Conservation (phyloP, 2,888 invertebrate genomes). For the Gibbula magus region DNA sequence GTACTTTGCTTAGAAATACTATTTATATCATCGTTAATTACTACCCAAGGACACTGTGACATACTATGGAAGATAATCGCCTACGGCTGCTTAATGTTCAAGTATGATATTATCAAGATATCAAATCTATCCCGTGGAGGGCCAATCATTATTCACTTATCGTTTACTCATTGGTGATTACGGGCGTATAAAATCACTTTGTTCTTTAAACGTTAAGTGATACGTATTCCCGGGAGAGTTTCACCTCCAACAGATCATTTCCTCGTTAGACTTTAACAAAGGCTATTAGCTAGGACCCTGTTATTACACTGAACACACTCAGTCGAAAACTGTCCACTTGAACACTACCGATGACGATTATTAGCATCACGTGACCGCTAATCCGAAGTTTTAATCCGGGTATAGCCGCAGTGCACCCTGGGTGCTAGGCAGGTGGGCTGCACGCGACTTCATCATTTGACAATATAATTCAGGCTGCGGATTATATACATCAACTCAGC, state of each 20-base stretch:
- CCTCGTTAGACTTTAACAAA: slow-evolving; percentile 8
- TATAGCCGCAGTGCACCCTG: background rate
- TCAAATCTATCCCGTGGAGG: too few relatives aligned
- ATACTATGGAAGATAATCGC: too few relatives aligned
- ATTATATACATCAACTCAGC: slow-evolving; percentile 4
- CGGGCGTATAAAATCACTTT: too few relatives aligned
- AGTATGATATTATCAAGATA: too few relatives aligned
- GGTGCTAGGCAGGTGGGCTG: slow-evolving; percentile 11
- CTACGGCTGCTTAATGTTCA: too few relatives aligned
- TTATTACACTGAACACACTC: background rate
- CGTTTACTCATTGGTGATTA: too few relatives aligned
- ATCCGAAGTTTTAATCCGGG: background rate
- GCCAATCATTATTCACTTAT: too few relatives aligned
- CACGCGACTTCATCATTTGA: background rate
- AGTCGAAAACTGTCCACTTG: background rate
- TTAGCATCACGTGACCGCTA: background rate
- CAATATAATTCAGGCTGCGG: background rate
- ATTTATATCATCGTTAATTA: too few relatives aligned
- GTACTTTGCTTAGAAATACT: too few relatives aligned
- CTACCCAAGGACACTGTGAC: too few relatives aligned
- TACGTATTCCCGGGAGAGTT: too few relatives aligned
- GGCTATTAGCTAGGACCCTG: background rate
- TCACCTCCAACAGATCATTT: background rate
- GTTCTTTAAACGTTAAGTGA: too few relatives aligned
- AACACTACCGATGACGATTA: background rate